phyloP scores from a whole-genome alignment of 2,888 invertebrate genomes.

The Rotaria socialis region DNA sequence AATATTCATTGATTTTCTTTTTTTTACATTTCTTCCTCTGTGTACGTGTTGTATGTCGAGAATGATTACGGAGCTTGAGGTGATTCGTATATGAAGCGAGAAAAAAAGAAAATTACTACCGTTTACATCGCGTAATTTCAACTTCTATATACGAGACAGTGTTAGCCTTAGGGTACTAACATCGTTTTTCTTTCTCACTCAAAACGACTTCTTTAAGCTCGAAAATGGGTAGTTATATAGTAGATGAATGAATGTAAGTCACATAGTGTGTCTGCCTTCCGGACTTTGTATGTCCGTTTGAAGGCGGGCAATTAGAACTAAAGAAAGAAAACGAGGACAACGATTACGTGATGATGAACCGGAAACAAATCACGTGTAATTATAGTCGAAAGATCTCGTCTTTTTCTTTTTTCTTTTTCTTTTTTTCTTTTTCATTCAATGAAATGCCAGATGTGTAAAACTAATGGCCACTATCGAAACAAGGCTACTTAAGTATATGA shows the following conservation, averaged over 20 bases:
- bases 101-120: constrained; percentile 11
- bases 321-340: not conserved
- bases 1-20: not conserved
- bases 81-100: not conserved
- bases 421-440: not conserved
- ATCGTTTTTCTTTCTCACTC: constrained; percentile 10
- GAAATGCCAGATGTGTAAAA: not conserved
- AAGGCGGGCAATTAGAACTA: constrained; percentile 21
- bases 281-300: not conserved
- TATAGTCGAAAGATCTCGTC: not conserved
- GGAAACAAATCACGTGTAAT: constrained; percentile 14
- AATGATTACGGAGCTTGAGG: not conserved
- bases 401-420: not conserved
- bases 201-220: constrained; percentile 12
- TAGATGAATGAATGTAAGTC: constrained; percentile 3
- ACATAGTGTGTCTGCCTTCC: not conserved
- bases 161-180: not conserved
- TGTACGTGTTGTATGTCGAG: not conserved
- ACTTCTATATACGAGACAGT: constrained; percentile 13
- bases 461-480: not conserved
- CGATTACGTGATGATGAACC: not conserved
- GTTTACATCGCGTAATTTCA: constrained; percentile 7
- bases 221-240: constrained; percentile 18
- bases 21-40: not conserved
- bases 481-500: not conserved